Base-by-base conservation (phyloP, 1,140 invertebrate species). In the Chironomus tepperi region DNA sequence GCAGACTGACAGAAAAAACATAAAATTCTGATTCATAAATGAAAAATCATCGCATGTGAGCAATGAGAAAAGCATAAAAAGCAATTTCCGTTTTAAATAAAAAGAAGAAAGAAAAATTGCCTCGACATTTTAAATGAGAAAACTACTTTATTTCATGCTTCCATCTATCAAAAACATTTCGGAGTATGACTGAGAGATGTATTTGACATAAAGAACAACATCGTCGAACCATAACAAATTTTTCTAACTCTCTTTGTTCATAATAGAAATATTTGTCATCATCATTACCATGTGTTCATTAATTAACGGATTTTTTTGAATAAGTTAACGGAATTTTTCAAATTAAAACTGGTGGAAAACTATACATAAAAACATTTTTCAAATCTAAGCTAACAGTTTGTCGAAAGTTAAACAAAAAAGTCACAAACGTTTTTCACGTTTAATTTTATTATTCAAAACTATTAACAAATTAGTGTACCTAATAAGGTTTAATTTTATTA, bases 41-140 rank as follows among this genome's bases (percentile, higher is more conserved):
- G 12, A 57, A 57, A 57, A n/a, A n/a, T 57, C 12, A n/a, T 57
- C 12, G 47, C n/a, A n/a, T n/a, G n/a, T n/a, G n/a, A n/a, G 47
- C 47, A 12, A 57, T 57, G 47, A 57, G 47, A 57, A n/a, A n/a
- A 57, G 47, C 47, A 57, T 57, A 57, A 57, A 57, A 57, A 57
- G n/a, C 47, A 57, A 57, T 57, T 57, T 57, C 47, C 47, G 47
- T 57, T 57, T 57, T 57, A 57, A 57, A 57, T 12, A 57, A 47
- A 57, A 57, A n/a, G 47, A 57, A 57, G 24, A 34, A 34, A 34
- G 24, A 34, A 57, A 57, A 15, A 57, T 57, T 57, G 47, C 47
- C 47, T 57, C 47, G 47, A 57, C 47, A 57, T 57, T 57, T 57
- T 57, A n/a, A 57, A 57, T 57, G 47, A 57, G 12, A 57, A 57